These are phyloP conservation scores for Eutrigla gurnardus DNA, from an alignment of 2,797 vertebrate species.

Conservation along the genomic window DNA sequence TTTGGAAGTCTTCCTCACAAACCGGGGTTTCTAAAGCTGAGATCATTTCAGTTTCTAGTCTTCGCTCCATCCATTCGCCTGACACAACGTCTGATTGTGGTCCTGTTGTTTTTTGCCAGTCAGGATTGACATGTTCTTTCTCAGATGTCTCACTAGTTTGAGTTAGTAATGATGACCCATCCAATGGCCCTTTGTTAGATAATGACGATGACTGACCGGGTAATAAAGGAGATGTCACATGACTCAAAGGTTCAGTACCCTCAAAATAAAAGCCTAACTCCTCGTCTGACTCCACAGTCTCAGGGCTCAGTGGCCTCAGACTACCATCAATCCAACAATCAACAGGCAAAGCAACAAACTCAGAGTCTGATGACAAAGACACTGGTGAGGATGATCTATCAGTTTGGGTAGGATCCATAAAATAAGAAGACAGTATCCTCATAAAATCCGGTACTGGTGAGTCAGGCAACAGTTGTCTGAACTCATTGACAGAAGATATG, in stretches of 20 bases:
- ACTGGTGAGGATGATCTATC: slow-evolving; percentile 71
- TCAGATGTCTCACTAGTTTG: slow-evolving; percentile 27
- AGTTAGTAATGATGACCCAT: neutral
- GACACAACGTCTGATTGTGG: slow-evolving; percentile 23
- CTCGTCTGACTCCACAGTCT: slow-evolving; percentile 65
- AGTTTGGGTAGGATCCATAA: slow-evolving; percentile 47
- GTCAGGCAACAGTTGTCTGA: slow-evolving; percentile 71
- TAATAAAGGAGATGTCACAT: slow-evolving; percentile 49
- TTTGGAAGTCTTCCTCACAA: slow-evolving; percentile 43
- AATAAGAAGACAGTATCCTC: slow-evolving; percentile 75
- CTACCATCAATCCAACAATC: slow-evolving; percentile 73
- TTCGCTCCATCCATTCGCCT: slow-evolving; percentile 5
- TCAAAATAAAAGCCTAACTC: slow-evolving; percentile 40
- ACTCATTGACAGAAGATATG: slow-evolving; percentile 67
- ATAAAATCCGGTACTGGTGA: slow-evolving; percentile 79
- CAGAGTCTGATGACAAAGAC: slow-evolving; percentile 73
- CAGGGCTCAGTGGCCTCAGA: slow-evolving; percentile 69
- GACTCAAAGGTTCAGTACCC: slow-evolving; percentile 38
- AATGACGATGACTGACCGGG: slow-evolving; percentile 17
- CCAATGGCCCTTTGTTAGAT: neutral
- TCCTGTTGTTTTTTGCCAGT: slow-evolving; percentile 20
- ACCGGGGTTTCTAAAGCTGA: slow-evolving; percentile 25
- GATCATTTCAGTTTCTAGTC: slow-evolving; percentile 25
- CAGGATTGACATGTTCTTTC: slow-evolving; percentile 20
- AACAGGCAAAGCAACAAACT: slow-evolving; percentile 66